Evolutionary conservation across 64 coral and sea anemone genomes (phyloP).

Genomic region (Actinia equina): DNA sequence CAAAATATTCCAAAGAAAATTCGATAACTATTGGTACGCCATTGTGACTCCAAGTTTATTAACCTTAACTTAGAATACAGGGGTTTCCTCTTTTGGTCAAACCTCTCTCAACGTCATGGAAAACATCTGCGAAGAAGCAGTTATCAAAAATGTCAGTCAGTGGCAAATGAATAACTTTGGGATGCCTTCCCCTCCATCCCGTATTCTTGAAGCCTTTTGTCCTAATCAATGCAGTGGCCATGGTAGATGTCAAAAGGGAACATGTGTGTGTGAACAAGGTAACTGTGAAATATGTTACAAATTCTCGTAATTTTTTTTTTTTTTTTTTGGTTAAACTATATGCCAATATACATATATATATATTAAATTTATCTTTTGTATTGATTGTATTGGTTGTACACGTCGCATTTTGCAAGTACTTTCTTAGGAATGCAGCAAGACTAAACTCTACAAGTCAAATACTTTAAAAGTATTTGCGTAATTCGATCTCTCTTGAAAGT

Average conservation of each 20-base stretch:
- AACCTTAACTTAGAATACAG: conserved; percentile 7
- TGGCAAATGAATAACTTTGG: conserved; percentile 16
- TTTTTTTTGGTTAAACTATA: too few relatives aligned
- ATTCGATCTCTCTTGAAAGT: too few relatives aligned
- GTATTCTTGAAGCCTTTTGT: conserved; percentile 20
- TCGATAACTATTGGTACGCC: too few relatives aligned
- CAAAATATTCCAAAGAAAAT: not conserved
- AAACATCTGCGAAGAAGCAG: conserved; percentile 33
- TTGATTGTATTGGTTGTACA: too few relatives aligned
- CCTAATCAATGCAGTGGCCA: conserved; percentile 27
- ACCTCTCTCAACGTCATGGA: conserved; percentile 24
- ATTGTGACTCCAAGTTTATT: too few relatives aligned
- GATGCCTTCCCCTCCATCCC: not conserved
- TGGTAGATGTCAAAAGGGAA: conserved; percentile 44
- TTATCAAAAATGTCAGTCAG: conserved; percentile 7
- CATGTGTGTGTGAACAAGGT: conserved; percentile 46
- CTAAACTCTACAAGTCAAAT: too few relatives aligned
- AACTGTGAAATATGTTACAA: not conserved
- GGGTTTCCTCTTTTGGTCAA: conserved; percentile 16
- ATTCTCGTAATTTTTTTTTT: too few relatives aligned
- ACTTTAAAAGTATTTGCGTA: too few relatives aligned
- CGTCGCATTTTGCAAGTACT: too few relatives aligned
- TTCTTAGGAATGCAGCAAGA: too few relatives aligned
- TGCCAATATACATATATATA: too few relatives aligned
- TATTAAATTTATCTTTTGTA: too few relatives aligned